Conservation (phyloP, 37 sponge, comb jelly and placozoan genomes). For the Beroe ovata region DNA sequence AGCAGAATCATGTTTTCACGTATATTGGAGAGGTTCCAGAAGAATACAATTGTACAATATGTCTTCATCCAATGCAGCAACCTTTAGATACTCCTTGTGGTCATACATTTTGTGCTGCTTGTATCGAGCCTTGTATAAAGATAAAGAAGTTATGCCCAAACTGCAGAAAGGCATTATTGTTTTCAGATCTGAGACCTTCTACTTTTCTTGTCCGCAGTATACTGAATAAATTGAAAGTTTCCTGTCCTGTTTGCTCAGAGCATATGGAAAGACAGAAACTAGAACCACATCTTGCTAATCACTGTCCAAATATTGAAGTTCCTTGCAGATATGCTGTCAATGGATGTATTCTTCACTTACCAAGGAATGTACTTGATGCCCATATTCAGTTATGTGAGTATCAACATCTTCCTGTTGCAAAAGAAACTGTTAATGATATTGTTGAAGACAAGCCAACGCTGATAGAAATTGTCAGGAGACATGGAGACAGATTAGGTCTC, state of each 20-base stretch:
- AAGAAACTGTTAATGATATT: not conserved
- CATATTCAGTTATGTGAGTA: conserved; percentile 39
- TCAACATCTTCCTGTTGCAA: conserved; percentile 32
- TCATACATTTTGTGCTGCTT: conserved; percentile 59
- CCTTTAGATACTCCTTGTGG: conserved; percentile 61
- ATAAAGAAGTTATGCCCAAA: conserved; percentile 56
- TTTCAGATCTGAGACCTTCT: conserved; percentile 53
- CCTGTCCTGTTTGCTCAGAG: conserved; percentile 46
- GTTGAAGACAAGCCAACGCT: conserved; percentile 11
- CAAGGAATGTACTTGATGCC: conserved; percentile 7
- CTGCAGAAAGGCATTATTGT: conserved; percentile 23
- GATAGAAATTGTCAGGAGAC: conserved; percentile 38
- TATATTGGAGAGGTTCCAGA: conserved; percentile 54
- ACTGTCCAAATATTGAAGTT: conserved; percentile 43
- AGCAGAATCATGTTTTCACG: conserved; percentile 31
- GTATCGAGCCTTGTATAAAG: conserved; percentile 53
- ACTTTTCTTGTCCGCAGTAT: conserved; percentile 59
- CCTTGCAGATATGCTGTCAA: conserved; percentile 21
- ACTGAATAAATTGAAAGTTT: conserved; percentile 44
- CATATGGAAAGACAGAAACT: conserved; percentile 19
- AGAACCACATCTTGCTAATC: conserved; percentile 33
- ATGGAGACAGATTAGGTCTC: conserved; percentile 57
- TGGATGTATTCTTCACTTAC: not conserved
- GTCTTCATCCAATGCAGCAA: conserved; percentile 50
- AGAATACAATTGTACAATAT: conserved; percentile 64